These are phyloP conservation scores for Liopterus haemorrhoidalis DNA, from an alignment of 2,888 invertebrate species.

Conservation along the genomic window DNA sequence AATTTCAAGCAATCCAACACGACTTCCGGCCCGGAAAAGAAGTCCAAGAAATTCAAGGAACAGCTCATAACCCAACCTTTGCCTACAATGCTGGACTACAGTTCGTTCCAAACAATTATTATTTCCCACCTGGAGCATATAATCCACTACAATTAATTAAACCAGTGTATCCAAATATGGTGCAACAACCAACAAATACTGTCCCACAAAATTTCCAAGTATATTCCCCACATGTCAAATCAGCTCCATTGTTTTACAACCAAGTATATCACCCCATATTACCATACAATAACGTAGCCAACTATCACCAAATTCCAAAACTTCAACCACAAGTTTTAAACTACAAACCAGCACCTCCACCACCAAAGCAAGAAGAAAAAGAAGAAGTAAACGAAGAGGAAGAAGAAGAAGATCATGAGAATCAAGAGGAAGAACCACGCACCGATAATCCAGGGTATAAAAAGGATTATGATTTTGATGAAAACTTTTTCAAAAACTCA, in stretches of 20 bases:
- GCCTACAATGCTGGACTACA: too few species aligned
- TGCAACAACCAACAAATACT: too few species aligned
- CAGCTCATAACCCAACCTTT: too few species aligned
- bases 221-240: background rate
- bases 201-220: too few species aligned
- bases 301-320: conserved; percentile 3
- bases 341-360: conserved; percentile 1
- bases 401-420: conserved; percentile 16
- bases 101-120: too few species aligned
- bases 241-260: background rate
- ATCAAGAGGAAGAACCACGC: conserved; percentile 24
- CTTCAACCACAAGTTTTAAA: background rate
- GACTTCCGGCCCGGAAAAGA: too few species aligned
- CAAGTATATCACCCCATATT: conserved; percentile 17
- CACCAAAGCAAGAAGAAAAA: conserved; percentile 18
- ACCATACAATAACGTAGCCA: background rate
- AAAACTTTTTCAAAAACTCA: conserved; percentile 13
- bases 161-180: too few species aligned
- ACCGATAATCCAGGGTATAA: conserved; percentile 8
- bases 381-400: conserved; percentile 18
- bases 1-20: too few species aligned
- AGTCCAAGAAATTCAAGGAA: too few species aligned
- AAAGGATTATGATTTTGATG: conserved; percentile 24
- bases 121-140: too few species aligned
- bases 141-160: too few species aligned